These are phyloP conservation scores for Pissodes strobi DNA, from an alignment of 1,140 invertebrate species.

Conservation along the genomic window DNA sequence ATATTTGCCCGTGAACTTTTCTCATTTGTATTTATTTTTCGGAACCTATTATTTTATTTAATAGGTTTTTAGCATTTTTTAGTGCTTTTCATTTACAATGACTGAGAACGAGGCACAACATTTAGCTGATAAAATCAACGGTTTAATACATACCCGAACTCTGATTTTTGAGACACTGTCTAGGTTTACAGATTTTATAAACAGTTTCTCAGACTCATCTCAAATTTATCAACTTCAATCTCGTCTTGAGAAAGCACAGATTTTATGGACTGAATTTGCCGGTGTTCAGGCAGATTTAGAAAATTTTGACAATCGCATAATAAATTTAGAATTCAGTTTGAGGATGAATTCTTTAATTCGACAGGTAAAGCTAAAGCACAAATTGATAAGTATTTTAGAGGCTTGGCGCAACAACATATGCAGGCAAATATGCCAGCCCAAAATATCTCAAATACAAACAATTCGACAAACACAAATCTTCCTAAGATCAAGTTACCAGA, in stretches of 20 bases:
- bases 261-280: background rate
- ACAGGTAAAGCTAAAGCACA: background rate
- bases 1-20: no score
- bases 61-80: no score
- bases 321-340: background rate
- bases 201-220: background rate
- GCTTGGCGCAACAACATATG: background rate
- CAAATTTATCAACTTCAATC: background rate
- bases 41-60: no score
- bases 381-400: background rate
- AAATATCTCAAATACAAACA: background rate
- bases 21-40: no score
- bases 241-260: background rate
- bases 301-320: background rate
- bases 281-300: background rate
- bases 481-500: constrained; percentile 3
- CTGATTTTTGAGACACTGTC: background rate
- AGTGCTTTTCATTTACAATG: no score
- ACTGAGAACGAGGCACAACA: no score
- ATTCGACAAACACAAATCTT: background rate
- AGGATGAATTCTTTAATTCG: background rate
- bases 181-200: background rate
- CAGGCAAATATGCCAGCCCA: background rate
- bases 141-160: background rate
- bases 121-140: background rate